Conservation (phyloP, 2,888 invertebrate species). For the Leucophora obtusa region DNA sequence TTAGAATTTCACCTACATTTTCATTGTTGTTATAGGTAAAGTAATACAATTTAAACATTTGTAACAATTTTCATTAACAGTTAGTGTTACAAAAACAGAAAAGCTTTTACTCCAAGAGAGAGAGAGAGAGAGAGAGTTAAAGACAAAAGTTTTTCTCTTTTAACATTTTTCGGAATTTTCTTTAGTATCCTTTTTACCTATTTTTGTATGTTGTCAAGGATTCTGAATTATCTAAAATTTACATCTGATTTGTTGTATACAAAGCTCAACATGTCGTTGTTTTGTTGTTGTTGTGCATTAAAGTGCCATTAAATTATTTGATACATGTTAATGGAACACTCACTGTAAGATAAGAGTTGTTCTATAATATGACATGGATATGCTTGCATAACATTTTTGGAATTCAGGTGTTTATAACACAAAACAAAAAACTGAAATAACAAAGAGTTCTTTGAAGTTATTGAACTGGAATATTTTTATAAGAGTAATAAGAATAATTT, state of each 20-base stretch:
- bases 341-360: constrained; percentile 40
- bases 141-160: background rate
- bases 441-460: background rate
- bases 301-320: constrained; percentile 53
- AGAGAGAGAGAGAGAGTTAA: background rate
- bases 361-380: background rate
- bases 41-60: background rate
- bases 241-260: constrained; percentile 52
- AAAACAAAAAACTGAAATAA: background rate
- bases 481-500: no score
- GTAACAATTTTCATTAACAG: background rate
- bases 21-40: background rate
- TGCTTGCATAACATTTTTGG: background rate
- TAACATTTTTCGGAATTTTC: background rate
- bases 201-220: constrained; percentile 54
- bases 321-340: constrained; percentile 45
- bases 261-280: constrained; percentile 27
- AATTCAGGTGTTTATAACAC: background rate
- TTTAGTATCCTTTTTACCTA: background rate
- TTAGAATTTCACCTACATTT: constrained; percentile 56
- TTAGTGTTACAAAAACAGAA: constrained; percentile 16
- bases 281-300: constrained; percentile 40
- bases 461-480: no score
- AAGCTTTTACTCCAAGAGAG: constrained; percentile 24
- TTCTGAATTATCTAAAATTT: constrained; percentile 51